Evolutionary conservation across 1,140 invertebrate species (phyloP).

Genomic region (Micrasema minimum): DNA sequence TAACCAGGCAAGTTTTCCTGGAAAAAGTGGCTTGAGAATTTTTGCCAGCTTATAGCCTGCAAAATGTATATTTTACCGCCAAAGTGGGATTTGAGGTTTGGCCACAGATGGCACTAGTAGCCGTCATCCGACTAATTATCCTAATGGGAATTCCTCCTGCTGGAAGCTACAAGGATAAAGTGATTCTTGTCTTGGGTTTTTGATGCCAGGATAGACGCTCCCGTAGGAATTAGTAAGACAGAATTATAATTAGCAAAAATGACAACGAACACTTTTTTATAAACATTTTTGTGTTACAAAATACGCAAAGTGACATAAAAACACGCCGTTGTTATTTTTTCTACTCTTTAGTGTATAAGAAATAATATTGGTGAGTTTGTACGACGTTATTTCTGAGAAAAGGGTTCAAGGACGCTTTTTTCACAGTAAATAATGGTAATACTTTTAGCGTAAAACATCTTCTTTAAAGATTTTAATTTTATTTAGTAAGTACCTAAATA

Average conservation of each 20-base stretch:
- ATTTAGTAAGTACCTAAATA: no score
- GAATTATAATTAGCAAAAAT: conserved; percentile 17
- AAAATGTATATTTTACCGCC: conserved; percentile 36
- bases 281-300: neutral
- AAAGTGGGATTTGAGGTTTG: conserved; percentile 24
- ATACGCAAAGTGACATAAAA: no score
- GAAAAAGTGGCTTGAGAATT: conserved; percentile 12
- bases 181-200: conserved; percentile 38
- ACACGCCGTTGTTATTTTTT: no score
- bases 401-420: no score
- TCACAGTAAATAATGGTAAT: no score
- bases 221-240: neutral
- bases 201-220: conserved; percentile 24
- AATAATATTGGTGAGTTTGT: no score
- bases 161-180: conserved; percentile 37
- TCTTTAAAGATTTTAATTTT: no score
- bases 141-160: conserved; percentile 40
- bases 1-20: neutral
- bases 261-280: neutral
- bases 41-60: conserved; percentile 7
- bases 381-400: no score
- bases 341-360: no score
- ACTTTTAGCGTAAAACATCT: no score
- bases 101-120: conserved; percentile 37
- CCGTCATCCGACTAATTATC: conserved; percentile 44